Conservation (phyloP, 1,140 invertebrate genomes). For the Helicoverpa armigera region DNA sequence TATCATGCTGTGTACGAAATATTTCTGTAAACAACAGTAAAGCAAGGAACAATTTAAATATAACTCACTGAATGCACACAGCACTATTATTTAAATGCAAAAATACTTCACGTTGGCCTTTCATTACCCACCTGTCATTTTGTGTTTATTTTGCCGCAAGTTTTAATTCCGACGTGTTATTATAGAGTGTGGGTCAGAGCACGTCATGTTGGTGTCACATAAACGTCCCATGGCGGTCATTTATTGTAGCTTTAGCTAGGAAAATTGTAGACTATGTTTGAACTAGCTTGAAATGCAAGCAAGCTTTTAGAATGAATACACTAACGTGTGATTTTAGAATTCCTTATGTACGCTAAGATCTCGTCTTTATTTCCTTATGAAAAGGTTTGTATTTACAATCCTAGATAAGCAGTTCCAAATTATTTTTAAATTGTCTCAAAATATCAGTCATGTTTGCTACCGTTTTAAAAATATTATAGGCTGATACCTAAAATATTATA, state of each 20-base stretch:
- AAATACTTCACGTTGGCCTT: not conserved
- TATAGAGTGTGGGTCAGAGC: not conserved
- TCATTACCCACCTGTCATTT: constrained; percentile 13
- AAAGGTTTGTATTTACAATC: too few relatives aligned
- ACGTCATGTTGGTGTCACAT: constrained; percentile 8
- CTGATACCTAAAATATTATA: too few relatives aligned
- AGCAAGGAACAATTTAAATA: too few relatives aligned
- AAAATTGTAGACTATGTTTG: not conserved
- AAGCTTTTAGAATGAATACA: not conserved
- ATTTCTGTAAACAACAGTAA: too few relatives aligned
- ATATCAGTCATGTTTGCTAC: too few relatives aligned
- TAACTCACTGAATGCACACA: not conserved
- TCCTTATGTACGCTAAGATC: too few relatives aligned
- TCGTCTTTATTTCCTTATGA: too few relatives aligned
- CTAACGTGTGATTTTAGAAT: too few relatives aligned
- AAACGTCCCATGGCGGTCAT: not conserved
- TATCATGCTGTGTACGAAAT: too few relatives aligned
- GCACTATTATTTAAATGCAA: not conserved
- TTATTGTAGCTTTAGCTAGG: not conserved
- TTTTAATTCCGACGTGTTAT: constrained; percentile 25
- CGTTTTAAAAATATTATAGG: too few relatives aligned
- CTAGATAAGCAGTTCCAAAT: too few relatives aligned
- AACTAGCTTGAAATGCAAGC: not conserved
- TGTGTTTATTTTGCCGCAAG: constrained; percentile 4
- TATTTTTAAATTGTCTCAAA: too few relatives aligned